Conservation (phyloP, 2,797 vertebrate species). For the Clarias platycephalus region DNA sequence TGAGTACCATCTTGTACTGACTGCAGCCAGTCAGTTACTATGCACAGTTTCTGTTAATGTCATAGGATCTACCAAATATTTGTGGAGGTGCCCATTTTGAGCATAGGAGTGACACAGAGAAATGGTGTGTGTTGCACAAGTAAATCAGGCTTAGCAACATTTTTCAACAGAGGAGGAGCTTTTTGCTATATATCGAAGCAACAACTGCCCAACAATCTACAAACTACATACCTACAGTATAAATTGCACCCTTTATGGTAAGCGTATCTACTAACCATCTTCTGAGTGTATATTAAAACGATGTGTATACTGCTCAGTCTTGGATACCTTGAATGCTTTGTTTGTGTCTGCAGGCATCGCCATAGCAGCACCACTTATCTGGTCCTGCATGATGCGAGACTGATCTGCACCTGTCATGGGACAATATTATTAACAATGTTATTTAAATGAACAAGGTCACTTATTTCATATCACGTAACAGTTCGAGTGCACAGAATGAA, state of each 20-base stretch:
- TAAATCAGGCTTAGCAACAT: too few species aligned
- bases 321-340: slow-evolving; percentile 96
- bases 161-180: background rate
- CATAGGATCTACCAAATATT: background rate
- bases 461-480: background rate
- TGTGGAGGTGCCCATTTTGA: background rate
- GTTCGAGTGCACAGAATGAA: background rate
- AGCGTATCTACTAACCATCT: background rate
- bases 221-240: background rate
- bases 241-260: background rate
- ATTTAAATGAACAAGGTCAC: background rate
- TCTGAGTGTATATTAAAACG: background rate
- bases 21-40: background rate
- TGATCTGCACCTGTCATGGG: slow-evolving; percentile 85
- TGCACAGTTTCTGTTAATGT: background rate
- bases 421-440: slow-evolving; percentile 5
- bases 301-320: background rate
- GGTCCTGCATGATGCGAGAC: slow-evolving; percentile 98
- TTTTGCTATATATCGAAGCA: background rate
- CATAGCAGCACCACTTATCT: slow-evolving; percentile 99
- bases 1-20: background rate
- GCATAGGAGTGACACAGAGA: background rate
- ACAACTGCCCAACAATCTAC: background rate
- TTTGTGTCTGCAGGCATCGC: slow-evolving; percentile 98
- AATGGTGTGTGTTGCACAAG: background rate